Evolutionary conservation across 2,113 vertebrate species (phyloP).

Genomic region (Eidolon helvum): DNA sequence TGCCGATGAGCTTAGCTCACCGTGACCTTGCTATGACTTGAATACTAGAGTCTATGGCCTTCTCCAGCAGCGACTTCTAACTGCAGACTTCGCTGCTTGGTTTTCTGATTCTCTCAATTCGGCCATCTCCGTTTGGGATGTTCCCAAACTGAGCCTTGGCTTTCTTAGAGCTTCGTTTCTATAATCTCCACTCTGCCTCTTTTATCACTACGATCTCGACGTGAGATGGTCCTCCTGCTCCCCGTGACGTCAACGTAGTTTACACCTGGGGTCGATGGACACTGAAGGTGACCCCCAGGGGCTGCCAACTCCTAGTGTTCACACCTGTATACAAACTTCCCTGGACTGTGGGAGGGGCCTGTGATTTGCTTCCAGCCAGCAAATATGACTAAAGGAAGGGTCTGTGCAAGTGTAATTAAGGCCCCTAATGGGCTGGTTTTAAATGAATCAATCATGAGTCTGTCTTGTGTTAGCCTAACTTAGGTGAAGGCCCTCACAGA

Average conservation of each 20-base stretch:
- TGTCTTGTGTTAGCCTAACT: not conserved
- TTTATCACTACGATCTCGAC: not conserved
- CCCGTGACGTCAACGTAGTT: too few relatives aligned
- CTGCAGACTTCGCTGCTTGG: not conserved
- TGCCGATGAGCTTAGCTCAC: not conserved
- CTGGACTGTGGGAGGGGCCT: not conserved
- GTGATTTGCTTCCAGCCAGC: not conserved
- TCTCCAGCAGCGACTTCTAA: too few relatives aligned
- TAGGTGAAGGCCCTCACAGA: not conserved
- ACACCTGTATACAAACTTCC: not conserved
- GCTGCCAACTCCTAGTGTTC: too few relatives aligned
- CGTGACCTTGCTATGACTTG: not conserved
- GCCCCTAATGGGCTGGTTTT: not conserved
- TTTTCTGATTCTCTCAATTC: not conserved
- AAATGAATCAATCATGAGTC: not conserved
- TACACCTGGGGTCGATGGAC: not conserved
- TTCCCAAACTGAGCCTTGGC: not conserved
- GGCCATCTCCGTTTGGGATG: not conserved
- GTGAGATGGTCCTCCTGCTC: not conserved
- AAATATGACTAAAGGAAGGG: not conserved
- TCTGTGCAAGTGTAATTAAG: not conserved
- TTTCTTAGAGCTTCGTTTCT: not conserved
- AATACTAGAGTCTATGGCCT: not conserved
- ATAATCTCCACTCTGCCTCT: not conserved
- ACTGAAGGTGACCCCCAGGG: too few relatives aligned